phyloP scores from a whole-genome alignment of 2,888 invertebrate species.

The Papilio gigon region DNA sequence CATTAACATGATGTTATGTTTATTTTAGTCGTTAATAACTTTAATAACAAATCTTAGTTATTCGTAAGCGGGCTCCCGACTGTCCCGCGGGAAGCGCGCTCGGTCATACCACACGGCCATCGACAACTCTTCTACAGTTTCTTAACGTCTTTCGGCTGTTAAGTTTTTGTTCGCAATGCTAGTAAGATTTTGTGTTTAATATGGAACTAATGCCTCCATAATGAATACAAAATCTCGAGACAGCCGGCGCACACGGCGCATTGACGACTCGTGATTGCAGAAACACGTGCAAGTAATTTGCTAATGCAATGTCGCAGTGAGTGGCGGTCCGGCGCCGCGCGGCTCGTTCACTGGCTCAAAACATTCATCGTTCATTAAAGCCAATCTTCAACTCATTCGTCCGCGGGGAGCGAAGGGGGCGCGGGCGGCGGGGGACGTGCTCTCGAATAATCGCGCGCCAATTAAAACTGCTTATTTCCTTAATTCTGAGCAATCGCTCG shows the following conservation, averaged over 20 bases:
- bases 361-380: slow-evolving; percentile 31
- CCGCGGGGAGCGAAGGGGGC: background rate
- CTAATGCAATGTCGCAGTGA: slow-evolving; percentile 13
- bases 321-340: background rate
- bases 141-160: no score
- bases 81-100: no score
- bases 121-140: no score
- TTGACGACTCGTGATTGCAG: background rate
- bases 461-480: slow-evolving; percentile 81
- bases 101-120: no score
- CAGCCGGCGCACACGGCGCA: background rate
- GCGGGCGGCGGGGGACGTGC: slow-evolving; percentile 42
- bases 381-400: slow-evolving; percentile 52
- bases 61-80: no score
- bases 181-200: no score
- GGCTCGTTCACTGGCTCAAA: background rate
- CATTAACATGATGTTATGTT: no score
- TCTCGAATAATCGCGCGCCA: slow-evolving; percentile 72
- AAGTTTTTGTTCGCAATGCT: no score
- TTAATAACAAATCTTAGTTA: no score
- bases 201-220: no score
- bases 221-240: background rate
- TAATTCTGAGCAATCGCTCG: slow-evolving; percentile 74
- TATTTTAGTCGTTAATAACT: no score
- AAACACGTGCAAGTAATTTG: background rate